Evolutionary conservation across 2,113 vertebrate species (phyloP).

Genomic region (Camelus dromedarius): DNA sequence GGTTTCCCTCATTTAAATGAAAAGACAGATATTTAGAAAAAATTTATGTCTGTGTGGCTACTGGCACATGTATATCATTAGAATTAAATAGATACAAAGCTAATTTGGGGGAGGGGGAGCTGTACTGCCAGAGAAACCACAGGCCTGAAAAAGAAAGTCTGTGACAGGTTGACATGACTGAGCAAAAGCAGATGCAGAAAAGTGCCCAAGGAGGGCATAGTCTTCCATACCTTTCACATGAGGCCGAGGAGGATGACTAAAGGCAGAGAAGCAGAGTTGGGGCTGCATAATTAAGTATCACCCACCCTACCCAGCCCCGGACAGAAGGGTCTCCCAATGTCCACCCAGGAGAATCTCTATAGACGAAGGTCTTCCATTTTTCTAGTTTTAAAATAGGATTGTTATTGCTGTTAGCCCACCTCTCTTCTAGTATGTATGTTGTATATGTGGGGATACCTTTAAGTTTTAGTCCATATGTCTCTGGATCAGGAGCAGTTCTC

Average conservation of each 20-base stretch:
- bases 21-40: background rate
- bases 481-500: background rate
- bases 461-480: background rate
- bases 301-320: background rate
- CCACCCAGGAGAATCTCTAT: background rate
- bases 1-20: background rate
- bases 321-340: background rate
- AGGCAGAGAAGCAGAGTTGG: background rate
- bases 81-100: background rate
- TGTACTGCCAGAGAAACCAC: background rate
- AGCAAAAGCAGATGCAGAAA: background rate
- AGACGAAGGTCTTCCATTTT: constrained; percentile 6
- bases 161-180: background rate
- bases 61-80: background rate
- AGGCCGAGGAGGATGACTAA: background rate
- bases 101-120: background rate
- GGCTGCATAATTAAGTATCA: background rate
- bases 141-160: background rate
- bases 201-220: background rate
- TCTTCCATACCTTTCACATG: background rate
- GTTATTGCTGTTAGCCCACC: background rate
- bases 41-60: background rate
- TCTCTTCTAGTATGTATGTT: background rate
- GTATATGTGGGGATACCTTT: background rate
- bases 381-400: background rate